These are phyloP conservation scores for Furnarius figulus DNA, from an alignment of 2,113 vertebrate genomes.

Conservation along the genomic window DNA sequence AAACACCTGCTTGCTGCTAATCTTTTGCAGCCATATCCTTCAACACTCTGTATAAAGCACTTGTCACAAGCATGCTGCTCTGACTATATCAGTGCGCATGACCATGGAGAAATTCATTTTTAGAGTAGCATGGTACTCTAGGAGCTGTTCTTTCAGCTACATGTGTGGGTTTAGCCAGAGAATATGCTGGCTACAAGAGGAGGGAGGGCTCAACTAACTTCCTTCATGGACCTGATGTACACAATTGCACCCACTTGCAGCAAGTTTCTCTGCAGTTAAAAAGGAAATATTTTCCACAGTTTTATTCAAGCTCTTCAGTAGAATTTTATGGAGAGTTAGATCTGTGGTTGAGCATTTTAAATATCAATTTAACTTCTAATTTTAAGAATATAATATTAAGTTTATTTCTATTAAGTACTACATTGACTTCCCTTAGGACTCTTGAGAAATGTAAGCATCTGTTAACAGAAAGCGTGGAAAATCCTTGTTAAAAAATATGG, in stretches of 20 bases:
- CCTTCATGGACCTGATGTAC: neutral
- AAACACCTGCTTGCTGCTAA: neutral
- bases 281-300: neutral
- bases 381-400: neutral
- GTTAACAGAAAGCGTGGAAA: neutral
- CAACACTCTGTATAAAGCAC: neutral
- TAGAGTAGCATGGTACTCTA: neutral
- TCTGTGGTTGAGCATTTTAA: neutral
- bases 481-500: neutral
- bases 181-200: neutral
- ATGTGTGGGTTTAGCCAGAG: neutral
- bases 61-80: neutral
- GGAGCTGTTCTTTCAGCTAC: neutral
- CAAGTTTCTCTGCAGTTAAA: neutral
- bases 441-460: neutral
- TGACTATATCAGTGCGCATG: neutral
- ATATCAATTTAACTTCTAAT: slow-evolving; percentile 3
- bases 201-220: neutral
- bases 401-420: neutral
- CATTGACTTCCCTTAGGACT: neutral
- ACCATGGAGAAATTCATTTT: neutral
- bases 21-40: neutral
- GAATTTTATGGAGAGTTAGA: slow-evolving; percentile 23
- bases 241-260: neutral
- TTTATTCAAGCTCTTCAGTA: neutral